Conservation (phyloP, 2,888 invertebrate species). For the Tridacna crocea region DNA sequence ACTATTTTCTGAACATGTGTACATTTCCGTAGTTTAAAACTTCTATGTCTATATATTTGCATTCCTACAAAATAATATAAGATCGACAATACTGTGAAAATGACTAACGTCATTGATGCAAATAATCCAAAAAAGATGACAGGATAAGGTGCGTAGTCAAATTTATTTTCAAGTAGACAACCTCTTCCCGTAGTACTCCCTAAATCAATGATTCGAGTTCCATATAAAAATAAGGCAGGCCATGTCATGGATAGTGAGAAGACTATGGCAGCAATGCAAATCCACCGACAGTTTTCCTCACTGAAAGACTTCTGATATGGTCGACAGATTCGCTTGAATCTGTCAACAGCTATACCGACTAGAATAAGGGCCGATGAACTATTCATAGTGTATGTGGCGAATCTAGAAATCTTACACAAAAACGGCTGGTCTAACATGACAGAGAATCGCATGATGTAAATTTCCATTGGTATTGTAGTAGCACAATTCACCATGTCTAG, state of each 20-base stretch:
- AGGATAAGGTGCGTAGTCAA: constrained; percentile 53
- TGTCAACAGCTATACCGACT: constrained; percentile 68
- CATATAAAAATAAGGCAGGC: constrained; percentile 72
- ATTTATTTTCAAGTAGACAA: constrained; percentile 59
- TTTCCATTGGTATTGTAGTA: constrained; percentile 69
- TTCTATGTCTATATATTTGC: constrained; percentile 61
- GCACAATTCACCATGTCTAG: constrained; percentile 68
- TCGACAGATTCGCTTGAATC: constrained; percentile 72
- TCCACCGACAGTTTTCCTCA: constrained; percentile 58
- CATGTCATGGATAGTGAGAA: constrained; percentile 57
- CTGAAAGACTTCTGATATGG: constrained; percentile 65
- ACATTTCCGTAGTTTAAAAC: constrained; percentile 59
- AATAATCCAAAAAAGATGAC: constrained; percentile 58
- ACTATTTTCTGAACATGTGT: constrained; percentile 47
- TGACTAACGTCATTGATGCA: constrained; percentile 55
- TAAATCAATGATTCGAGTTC: constrained; percentile 53
- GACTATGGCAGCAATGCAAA: constrained; percentile 62
- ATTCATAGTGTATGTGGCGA: constrained; percentile 67
- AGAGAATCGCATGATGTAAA: constrained; percentile 63
- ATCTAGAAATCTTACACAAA: constrained; percentile 67
- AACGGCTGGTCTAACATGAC: constrained; percentile 59
- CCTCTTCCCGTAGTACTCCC: constrained; percentile 38
- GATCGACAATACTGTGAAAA: constrained; percentile 56
- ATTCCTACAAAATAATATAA: constrained; percentile 65
- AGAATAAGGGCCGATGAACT: constrained; percentile 67